Percentiles rank a stretch among this genome's conserved stretches.
These are phyloP conservation scores for Delia radicum DNA, from an alignment of 1,140 invertebrate genomes.

Conservation along the genomic window DNA sequence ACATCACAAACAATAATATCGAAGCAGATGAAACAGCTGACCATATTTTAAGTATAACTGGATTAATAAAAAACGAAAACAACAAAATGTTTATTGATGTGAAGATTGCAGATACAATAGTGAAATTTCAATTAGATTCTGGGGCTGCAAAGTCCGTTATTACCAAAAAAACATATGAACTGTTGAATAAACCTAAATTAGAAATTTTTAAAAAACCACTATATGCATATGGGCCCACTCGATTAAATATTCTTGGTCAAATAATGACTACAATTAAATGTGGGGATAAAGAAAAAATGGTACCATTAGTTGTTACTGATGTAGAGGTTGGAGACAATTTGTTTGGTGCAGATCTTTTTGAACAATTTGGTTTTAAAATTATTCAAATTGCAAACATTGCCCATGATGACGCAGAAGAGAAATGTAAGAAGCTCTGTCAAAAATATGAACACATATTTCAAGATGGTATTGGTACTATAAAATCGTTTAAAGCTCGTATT, in stretches of 20 bases:
- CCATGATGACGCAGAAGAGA: too few species aligned
- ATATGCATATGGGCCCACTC: conserved; percentile 9
- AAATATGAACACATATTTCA: too few species aligned
- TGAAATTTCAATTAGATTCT: too few species aligned
- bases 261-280: conserved; percentile 9
- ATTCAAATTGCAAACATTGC: too few species aligned
- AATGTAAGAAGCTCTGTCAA: too few species aligned
- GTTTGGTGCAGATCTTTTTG: conserved; percentile 13
- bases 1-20: neutral
- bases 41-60: too few species aligned
- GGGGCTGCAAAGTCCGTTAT: too few species aligned
- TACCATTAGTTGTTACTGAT: neutral
- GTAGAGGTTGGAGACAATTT: conserved; percentile 6
- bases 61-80: too few species aligned
- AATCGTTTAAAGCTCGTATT: conserved; percentile 14
- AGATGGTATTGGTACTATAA: conserved; percentile 17
- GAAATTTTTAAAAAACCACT: neutral
- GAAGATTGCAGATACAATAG: too few species aligned
- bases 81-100: too few species aligned
- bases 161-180: too few species aligned
- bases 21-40: conserved; percentile 9
- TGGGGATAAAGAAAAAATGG: conserved; percentile 7
- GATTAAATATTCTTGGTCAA: conserved; percentile 14
- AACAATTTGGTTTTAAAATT: too few species aligned
- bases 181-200: conserved; percentile 4